Base-by-base conservation (phyloP, 2,888 invertebrate genomes). In the Euplexia lucipara region DNA sequence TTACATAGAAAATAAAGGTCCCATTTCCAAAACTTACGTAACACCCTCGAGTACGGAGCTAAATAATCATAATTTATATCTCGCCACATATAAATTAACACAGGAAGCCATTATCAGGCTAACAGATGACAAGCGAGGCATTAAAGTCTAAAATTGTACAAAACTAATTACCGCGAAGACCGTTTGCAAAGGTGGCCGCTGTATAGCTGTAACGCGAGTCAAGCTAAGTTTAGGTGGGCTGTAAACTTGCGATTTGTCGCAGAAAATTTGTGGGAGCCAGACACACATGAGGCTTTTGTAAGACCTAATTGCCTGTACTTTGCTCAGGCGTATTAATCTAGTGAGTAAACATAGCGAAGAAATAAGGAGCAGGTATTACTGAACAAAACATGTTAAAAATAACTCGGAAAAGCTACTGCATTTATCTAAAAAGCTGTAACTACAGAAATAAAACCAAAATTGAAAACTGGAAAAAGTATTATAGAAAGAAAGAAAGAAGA, bases 71-170 rank as follows among this genome's bases (percentile, higher is more conserved):
- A 87, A 88, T 85, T 90, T 87, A 90, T 81, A 83, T 82, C 79
- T 80, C 69, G 73, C 71, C 82, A 81, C 83, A 80, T 86, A 88
- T 91, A 90, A 92, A 92, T 92, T 87, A 87, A 79, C 86, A 79
- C 84, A 86, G 91, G 90, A 91, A 93, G 89, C 88, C 91, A 89
- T 92, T 89, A 91, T 84, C 82, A 81, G 78, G 82, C 81, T 82
- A 63, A 70, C 84, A 86, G 87, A 88, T 87, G 91, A 91, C 89
- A 89, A 83, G 83, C 79, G 75, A 82, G 83, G 86, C 89, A 89
- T 90, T 91, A 89, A 86, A 88, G 87, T 90, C 91, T 92, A 90
- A 91, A 93, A 92, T 88, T 91, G 90, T 90, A 88, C 90, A 78
- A 86, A 86, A 89, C 90, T 92, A 92, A 93, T 93, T 92, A 91